These are phyloP conservation scores for Zoanthus gigantus DNA, from an alignment of 92 coral and sea anemone species.

Conservation along the genomic window DNA sequence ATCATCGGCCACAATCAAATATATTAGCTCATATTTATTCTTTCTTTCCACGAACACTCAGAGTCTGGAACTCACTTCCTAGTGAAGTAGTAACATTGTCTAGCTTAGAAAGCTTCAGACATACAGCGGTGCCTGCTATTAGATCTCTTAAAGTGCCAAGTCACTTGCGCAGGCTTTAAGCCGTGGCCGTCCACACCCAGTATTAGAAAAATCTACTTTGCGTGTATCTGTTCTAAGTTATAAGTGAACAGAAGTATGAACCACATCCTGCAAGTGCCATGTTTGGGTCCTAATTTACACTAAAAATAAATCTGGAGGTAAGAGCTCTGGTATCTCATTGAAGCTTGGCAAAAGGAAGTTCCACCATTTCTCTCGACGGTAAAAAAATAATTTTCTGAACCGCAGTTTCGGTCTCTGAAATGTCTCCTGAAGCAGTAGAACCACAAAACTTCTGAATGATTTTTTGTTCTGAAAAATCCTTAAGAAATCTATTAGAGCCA, in stretches of 20 bases:
- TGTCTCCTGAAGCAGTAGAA: slow-evolving; percentile 63
- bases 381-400: slow-evolving; percentile 68
- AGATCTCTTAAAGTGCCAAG: too few relatives aligned
- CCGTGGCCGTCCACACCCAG: too few relatives aligned
- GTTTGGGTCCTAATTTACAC: slow-evolving; percentile 47
- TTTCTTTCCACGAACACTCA: too few relatives aligned
- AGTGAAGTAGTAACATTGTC: too few relatives aligned
- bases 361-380: slow-evolving; percentile 77
- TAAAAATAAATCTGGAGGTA: slow-evolving; percentile 70
- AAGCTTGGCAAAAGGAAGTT: slow-evolving; percentile 84
- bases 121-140: too few relatives aligned
- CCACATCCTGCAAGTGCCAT: not conserved
- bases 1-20: too few relatives aligned
- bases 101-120: too few relatives aligned
- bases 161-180: too few relatives aligned
- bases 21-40: too few relatives aligned
- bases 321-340: slow-evolving; percentile 70
- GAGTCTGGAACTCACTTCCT: too few relatives aligned
- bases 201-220: too few relatives aligned
- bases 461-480: slow-evolving; percentile 72
- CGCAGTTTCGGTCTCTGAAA: slow-evolving; percentile 69
- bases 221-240: too few relatives aligned
- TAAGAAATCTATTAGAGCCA: slow-evolving; percentile 88
- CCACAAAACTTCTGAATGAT: slow-evolving; percentile 49
- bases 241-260: not conserved